Evolutionary conservation across 2,797 vertebrate species (phyloP), one percentile per base, ranked within the genome.

Genomic region (Diplodus puntazzo): DNA sequence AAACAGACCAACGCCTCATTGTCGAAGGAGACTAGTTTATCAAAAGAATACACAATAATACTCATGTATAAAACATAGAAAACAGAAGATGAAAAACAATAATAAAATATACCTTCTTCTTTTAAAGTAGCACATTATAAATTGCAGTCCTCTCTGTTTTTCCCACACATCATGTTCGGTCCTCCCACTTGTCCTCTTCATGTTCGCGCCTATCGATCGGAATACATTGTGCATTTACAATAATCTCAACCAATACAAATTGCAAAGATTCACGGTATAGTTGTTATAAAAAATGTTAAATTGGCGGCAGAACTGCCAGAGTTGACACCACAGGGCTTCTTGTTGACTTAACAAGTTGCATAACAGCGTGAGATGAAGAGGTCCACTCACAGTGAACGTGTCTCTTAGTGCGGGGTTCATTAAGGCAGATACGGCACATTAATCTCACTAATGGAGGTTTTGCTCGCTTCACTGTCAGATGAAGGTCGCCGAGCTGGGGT

Each of bases 71-170:
- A 92, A 93, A 92, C 88, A 90, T 57, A 90, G 72, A 93, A 94
- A 91, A 93, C 82, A 83, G 76, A 27, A 76, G 87, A 80, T 90
- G 63, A 88, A 88, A 92, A 90, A 92, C 93, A 90, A 91, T 94
- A 94, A 93, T 94, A 94, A 96, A 96, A 96, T 95, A 95, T 93
- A 95, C 90, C 94, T 94, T 94, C 89, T 93, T 82, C 85, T 88
- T 83, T 85, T 69, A 48, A 89, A 82, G 81, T 87, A 90, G 88
- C 85, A 67, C 72, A 61, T 84, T 85, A 84, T 90, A 87, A 88
- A 89, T 87, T 93, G 92, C 91, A 95, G 94, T 95, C 94, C 89
- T 84, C 81, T 90, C 82, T 79, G 82, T 84, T 83, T 85, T 65
- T 79, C 34, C 76, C 64, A 39, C 10, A 62, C 58, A 65, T 68